Evolutionary conservation across 2,888 invertebrate species (phyloP), one percentile per base, ranked within the genome.

Genomic region (Carterocephalus palaemon): DNA sequence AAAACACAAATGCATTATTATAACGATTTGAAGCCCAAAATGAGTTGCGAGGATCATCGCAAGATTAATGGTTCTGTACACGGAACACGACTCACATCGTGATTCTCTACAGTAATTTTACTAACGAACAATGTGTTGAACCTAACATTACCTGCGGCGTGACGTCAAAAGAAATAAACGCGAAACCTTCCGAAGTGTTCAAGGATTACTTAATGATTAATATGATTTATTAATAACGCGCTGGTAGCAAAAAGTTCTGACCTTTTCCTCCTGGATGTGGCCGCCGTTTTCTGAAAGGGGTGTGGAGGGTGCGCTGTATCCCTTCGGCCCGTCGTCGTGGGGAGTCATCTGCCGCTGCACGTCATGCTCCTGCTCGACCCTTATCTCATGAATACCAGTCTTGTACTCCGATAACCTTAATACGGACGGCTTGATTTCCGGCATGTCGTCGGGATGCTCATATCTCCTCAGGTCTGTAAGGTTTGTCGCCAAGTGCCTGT

Each of bases 221-320:
- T 62, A 54, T 54, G 48, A 51, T 54, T 57, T 57, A 56, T 59
- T 60, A 52, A 54, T 54, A 52, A 53, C 48, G 46, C n/a, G 48
- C 34, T 22, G 19, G 23, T 26, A 57, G 59, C 51, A 55, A 31
- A 58, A 57, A 50, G 52, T 20, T 68, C 79, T 77, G 59, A 88
- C 88, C 88, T 88, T 88, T 70, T 88, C 88, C 52, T 88, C 88
- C 49, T 84, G 85, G 12, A 77, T 62, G 52, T 88, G 88, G 4
- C 85, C 86, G 19, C 86, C 86, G 49, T 88, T 84, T 54, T 88
- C 88, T 0, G 88, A 88, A 1, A 88, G 66, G 5, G 88, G 88
- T 2, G 88, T 88, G 0, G 88, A 87, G 0, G 88, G 88, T 1
- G 88, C 88, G 60, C 88, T 88, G 66, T 88, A 88, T 23, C 85